A percentile compares a stretch with the other conserved stretches of the same genome.
These are phyloP conservation scores for Drosophila meridionalis DNA, from an alignment of 2,888 invertebrate species.

Conservation along the genomic window DNA sequence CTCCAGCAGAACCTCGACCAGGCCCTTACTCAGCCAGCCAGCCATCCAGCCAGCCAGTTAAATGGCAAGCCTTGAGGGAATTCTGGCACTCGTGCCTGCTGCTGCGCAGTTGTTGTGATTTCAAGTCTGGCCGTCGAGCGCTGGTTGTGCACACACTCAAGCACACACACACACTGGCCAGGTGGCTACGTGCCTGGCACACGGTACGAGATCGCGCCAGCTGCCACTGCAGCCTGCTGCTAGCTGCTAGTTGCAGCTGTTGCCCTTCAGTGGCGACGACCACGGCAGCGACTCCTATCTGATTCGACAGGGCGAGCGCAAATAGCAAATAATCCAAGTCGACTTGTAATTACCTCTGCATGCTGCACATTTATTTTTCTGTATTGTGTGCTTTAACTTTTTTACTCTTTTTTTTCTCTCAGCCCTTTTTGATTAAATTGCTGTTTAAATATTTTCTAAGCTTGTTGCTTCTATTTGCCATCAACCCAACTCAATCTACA, in stretches of 20 bases:
- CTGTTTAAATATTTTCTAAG: slow-evolving; percentile 69
- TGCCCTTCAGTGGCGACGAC: slow-evolving; percentile 37
- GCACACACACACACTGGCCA: slow-evolving; percentile 33
- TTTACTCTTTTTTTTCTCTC: background rate
- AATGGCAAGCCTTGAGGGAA: slow-evolving; percentile 65
- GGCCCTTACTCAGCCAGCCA: background rate
- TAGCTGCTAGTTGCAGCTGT: slow-evolving; percentile 32
- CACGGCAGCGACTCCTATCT: slow-evolving; percentile 36
- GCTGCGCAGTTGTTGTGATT: slow-evolving; percentile 32
- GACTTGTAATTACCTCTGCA: slow-evolving; percentile 76
- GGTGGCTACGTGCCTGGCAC: slow-evolving; percentile 63
- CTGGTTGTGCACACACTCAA: slow-evolving; percentile 43
- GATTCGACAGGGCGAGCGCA: slow-evolving; percentile 49
- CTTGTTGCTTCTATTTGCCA: slow-evolving; percentile 34
- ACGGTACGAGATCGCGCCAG: slow-evolving; percentile 41
- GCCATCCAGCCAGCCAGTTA: slow-evolving; percentile 61
- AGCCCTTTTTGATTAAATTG: slow-evolving; percentile 65
- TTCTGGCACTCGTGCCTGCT: slow-evolving; percentile 41
- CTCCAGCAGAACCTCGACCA: slow-evolving; percentile 9
- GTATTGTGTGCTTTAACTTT: slow-evolving; percentile 36
- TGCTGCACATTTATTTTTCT: slow-evolving; percentile 56
- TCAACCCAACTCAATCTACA: background rate
- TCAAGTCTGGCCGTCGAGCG: slow-evolving; percentile 49
- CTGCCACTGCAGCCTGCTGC: slow-evolving; percentile 29
- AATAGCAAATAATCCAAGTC: slow-evolving; percentile 46